Base-by-base conservation (phyloP, 2,888 invertebrate genomes). In the Ceraclea dissimilis region DNA sequence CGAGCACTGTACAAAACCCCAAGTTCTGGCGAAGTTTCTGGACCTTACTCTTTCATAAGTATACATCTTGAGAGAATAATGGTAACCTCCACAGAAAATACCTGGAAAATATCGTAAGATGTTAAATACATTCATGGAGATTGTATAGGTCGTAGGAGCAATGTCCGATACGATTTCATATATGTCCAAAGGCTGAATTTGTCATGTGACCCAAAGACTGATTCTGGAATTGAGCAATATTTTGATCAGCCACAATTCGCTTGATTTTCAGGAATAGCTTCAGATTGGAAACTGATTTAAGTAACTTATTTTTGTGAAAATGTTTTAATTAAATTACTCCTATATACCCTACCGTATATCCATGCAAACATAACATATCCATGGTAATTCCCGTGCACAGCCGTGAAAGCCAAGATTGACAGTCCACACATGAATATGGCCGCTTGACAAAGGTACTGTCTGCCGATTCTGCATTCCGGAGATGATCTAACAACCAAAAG, bases 1-100 rank as follows among this genome's bases (percentile, higher is more conserved):
- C 11, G 89, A 88, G 68, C 88, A 90, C 70, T 90, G 90, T 51
- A 92, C 86, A 73, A 89, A 93, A 57, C 91, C 89, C 92, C 92
- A 92, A 1, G 91, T 90, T 53, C 90, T 79, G 0, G 91, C 89
- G 68, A 92, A 92, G 70, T 93, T 88, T 60, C 91, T 79, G 2
- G 90, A 90, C 52, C 90, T 77, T 21, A 93, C 91, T 59, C 90
- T 79, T 71, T 93, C 92, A 69, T 90, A 91, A 0, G 90, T 90
- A 74, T 90, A 92, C 85, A 92, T 89, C 74, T 92, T 92, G 60
- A 93, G 75, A 49, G 90, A 88, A 70, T 92, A 92, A 71, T 88
- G 88, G 73, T 91, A 92, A 4, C 90, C 92, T 47, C 93, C 93
- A 68, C 88, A 88, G 71, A 90, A 90, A 66, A 92, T 86, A 49